Percentiles rank a stretch among this genome's conserved stretches.
Evolutionary conservation across 2,888 invertebrate genomes (phyloP).

Genomic region (Rosalia funebris): DNA sequence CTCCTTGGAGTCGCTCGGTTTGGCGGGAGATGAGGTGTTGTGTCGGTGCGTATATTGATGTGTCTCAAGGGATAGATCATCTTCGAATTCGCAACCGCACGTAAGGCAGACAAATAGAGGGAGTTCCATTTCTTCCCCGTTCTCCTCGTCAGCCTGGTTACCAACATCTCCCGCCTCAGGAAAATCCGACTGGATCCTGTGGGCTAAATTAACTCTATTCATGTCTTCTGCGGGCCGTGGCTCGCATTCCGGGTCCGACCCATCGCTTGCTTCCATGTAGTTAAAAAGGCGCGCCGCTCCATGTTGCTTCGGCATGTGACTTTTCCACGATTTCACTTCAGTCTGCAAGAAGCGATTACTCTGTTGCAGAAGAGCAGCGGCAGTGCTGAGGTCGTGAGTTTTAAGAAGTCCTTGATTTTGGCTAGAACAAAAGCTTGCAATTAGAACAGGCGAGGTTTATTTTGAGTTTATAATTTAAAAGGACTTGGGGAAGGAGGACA

Average conservation of each 20-base stretch:
- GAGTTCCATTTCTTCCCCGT: slow-evolving; percentile 62
- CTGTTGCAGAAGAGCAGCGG: slow-evolving; percentile 59
- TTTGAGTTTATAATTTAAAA: no score
- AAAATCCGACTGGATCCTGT: slow-evolving; percentile 68
- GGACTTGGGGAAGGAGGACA: no score
- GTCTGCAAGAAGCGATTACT: slow-evolving; percentile 59
- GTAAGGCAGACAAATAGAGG: slow-evolving; percentile 66
- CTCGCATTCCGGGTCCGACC: slow-evolving; percentile 71
- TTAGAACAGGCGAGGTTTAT: no score
- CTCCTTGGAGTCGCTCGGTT: slow-evolving; percentile 61
- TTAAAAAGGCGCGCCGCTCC: slow-evolving; percentile 78
- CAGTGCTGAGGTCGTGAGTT: slow-evolving; percentile 56
- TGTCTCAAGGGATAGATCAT: slow-evolving; percentile 65
- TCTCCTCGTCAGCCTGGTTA: slow-evolving; percentile 59
- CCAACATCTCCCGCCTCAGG: slow-evolving; percentile 72
- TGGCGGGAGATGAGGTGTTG: slow-evolving; percentile 66
- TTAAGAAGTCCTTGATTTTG: slow-evolving; percentile 46
- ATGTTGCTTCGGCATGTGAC: slow-evolving; percentile 63
- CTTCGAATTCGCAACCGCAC: slow-evolving; percentile 68
- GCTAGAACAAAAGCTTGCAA: slow-evolving; percentile 30
- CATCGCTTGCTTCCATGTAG: slow-evolving; percentile 79
- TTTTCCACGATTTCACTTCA: slow-evolving; percentile 56
- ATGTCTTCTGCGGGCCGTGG: slow-evolving; percentile 61
- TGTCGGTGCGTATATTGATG: slow-evolving; percentile 65
- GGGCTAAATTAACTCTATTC: slow-evolving; percentile 57